phyloP scores from a whole-genome alignment of 2,113 vertebrate genomes.

The Monarcha castaneiventris region DNA sequence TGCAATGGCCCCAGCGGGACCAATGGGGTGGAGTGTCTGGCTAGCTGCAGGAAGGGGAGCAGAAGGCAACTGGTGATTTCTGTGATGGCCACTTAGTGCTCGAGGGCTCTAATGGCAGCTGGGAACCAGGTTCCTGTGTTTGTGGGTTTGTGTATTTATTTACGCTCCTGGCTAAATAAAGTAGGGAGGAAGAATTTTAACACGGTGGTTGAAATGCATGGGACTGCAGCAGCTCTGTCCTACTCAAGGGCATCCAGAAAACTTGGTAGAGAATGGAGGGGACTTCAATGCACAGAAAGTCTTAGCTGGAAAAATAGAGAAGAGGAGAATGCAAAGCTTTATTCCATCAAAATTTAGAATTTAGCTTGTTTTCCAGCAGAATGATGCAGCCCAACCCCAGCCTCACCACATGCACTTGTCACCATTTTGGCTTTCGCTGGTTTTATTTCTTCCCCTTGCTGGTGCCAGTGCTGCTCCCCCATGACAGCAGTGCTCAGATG shows the following conservation, averaged over 20 bases:
- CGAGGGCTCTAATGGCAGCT: background rate
- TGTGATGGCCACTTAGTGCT: background rate
- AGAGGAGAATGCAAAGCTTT: background rate
- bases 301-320: background rate
- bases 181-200: slow-evolving; percentile 26
- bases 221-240: background rate
- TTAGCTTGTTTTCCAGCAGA: background rate
- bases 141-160: slow-evolving; percentile 29
- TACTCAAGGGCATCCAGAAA: background rate
- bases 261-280: background rate
- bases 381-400: background rate
- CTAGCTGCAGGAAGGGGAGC: slow-evolving; percentile 31
- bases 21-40: background rate
- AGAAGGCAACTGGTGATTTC: background rate
- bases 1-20: background rate
- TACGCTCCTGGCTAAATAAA: background rate
- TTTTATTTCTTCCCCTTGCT: background rate
- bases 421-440: background rate
- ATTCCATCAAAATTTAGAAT: background rate
- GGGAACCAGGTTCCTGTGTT: background rate
- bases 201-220: background rate
- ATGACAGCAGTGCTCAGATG: accelerated
- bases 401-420: background rate
- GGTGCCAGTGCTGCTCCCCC: background rate
- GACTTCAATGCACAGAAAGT: background rate